These are phyloP conservation scores for Hemitrygon akajei DNA, from an alignment of 2,797 vertebrate species.

Conservation along the genomic window DNA sequence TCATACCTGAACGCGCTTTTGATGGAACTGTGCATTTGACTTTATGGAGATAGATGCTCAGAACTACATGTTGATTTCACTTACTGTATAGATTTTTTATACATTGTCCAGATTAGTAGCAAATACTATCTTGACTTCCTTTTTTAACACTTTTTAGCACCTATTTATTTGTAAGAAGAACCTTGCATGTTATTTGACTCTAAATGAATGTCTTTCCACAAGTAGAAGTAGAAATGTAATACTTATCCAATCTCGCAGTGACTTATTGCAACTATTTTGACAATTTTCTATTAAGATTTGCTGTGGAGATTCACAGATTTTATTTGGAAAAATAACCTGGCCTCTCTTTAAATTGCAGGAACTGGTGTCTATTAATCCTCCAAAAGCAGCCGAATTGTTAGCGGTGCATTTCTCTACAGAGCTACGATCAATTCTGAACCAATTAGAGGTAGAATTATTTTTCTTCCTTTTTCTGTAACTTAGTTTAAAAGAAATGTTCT, in stretches of 20 bases:
- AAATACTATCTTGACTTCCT: neutral
- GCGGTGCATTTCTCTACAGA: constrained; percentile 71
- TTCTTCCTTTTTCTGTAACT: neutral
- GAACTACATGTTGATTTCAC: neutral
- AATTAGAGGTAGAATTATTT: constrained; percentile 65
- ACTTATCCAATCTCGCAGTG: neutral
- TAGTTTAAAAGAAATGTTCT: neutral
- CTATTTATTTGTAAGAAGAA: neutral
- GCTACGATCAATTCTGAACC: constrained; percentile 67
- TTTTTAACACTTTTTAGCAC: neutral
- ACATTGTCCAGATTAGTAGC: neutral
- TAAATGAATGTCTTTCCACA: neutral
- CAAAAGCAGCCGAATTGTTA: constrained; percentile 80
- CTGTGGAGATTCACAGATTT: neutral
- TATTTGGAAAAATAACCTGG: neutral
- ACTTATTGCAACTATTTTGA: neutral
- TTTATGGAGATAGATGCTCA: neutral
- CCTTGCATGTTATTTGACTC: neutral
- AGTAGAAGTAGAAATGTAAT: neutral
- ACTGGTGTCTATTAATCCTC: constrained; percentile 70
- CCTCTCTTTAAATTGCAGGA: constrained; percentile 58
- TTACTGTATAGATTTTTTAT: neutral
- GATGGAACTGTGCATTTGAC: neutral
- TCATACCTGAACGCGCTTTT: neutral
- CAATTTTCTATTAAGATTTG: neutral